These are phyloP conservation scores for Gulo gulo DNA, from an alignment of 2,113 vertebrate species.

Conservation along the genomic window DNA sequence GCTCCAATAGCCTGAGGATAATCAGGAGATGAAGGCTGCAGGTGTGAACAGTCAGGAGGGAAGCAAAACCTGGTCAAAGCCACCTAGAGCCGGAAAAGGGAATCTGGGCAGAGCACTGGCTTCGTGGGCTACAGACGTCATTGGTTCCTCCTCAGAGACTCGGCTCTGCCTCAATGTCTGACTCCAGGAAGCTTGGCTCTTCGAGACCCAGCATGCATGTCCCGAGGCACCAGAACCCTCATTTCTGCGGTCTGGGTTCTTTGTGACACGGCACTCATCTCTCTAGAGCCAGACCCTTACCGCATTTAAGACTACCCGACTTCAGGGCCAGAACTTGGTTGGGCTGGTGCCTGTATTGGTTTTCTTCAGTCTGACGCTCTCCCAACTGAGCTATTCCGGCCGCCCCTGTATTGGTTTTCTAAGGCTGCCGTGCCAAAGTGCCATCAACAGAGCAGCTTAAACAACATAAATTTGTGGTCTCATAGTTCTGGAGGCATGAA, in stretches of 20 bases:
- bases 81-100: not conserved
- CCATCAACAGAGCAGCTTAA: not conserved
- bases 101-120: rapidly evolving
- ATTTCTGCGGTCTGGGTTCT: no score
- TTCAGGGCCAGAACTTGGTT: not conserved
- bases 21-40: not conserved
- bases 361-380: not conserved
- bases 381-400: no score
- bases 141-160: not conserved
- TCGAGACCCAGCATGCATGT: not conserved
- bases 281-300: not conserved
- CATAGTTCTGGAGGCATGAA: not conserved
- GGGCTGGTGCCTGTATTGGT: not conserved
- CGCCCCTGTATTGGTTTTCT: not conserved
- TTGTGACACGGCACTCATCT: not conserved
- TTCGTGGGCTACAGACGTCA: rapidly evolving
- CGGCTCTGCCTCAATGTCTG: not conserved
- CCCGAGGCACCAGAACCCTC: not conserved
- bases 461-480: not conserved
- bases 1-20: not conserved
- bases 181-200: not conserved
- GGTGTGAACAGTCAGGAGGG: not conserved
- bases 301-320: not conserved
- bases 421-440: not conserved
- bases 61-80: not conserved